Evolutionary conservation across 1,140 invertebrate genomes (phyloP).

Genomic region (Dufourea novaeangliae): DNA sequence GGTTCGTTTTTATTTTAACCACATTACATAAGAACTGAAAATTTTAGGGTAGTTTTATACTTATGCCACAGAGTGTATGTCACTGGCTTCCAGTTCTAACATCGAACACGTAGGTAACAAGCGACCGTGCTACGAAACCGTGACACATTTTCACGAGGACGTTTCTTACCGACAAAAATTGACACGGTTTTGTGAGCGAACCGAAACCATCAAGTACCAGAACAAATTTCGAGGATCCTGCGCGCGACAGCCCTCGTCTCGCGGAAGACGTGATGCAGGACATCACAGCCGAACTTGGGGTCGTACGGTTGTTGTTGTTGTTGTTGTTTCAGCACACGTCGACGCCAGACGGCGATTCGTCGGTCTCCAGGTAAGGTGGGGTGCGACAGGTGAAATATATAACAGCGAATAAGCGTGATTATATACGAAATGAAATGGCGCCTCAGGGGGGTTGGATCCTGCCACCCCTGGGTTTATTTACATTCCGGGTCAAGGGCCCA

Average conservation of each 20-base stretch:
- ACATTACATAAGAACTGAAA: too few species aligned
- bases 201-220: neutral
- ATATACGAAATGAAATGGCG: conserved; percentile 48
- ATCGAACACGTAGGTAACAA: too few species aligned
- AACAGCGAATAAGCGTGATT: conserved; percentile 48
- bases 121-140: too few species aligned
- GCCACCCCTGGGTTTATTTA: conserved; percentile 46
- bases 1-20: too few species aligned
- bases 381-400: conserved; percentile 12
- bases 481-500: conserved; percentile 56
- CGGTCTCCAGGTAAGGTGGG: neutral
- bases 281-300: neutral
- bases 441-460: neutral
- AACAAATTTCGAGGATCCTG: neutral
- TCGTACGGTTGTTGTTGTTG: neutral
- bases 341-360: neutral
- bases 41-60: too few species aligned
- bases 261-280: neutral
- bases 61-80: too few species aligned
- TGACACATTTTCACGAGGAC: too few species aligned
- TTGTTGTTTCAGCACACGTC: neutral
- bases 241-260: neutral
- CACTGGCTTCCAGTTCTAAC: too few species aligned
- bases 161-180: too few species aligned
- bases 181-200: too few species aligned